A percentile compares a stretch with the other conserved stretches of the same genome.
phyloP scores from a whole-genome alignment of 2,113 vertebrate genomes.

The Dicrurus megarhynchus region DNA sequence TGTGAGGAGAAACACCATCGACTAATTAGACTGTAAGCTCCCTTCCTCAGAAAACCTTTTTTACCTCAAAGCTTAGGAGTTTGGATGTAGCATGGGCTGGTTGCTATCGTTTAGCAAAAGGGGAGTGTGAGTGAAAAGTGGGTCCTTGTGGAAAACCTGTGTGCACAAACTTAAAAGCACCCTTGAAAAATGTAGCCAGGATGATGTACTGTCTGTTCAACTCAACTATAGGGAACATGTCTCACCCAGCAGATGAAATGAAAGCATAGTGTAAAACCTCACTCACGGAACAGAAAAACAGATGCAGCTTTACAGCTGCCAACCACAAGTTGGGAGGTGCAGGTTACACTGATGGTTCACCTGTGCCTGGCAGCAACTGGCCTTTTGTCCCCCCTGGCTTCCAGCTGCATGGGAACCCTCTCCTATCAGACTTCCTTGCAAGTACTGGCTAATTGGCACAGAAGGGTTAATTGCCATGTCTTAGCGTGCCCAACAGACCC shows the following conservation, averaged over 20 bases:
- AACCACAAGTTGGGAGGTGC: not conserved
- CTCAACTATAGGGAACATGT: not conserved
- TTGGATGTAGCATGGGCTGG: not conserved
- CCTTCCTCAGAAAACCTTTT: not conserved
- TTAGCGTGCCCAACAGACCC: not conserved
- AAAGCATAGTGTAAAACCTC: not conserved
- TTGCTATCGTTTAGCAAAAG: not conserved
- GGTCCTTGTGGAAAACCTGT: not conserved
- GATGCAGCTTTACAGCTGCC: not conserved
- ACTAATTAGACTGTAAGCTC: not conserved
- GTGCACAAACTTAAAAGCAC: not conserved
- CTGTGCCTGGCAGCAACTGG: not conserved
- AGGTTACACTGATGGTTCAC: not conserved
- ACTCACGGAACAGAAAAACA: not conserved
- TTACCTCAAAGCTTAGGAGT: not conserved
- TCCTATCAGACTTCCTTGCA: not conserved
- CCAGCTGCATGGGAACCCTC: not conserved
- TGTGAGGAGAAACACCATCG: not conserved
- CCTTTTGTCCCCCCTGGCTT: not conserved
- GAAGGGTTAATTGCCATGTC: not conserved
- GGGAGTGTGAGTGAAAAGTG: not conserved
- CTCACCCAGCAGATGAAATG: not conserved
- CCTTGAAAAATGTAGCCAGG: not conserved
- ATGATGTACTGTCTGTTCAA: not conserved
- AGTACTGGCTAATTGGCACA: not conserved